Percentiles rank a stretch among this genome's conserved stretches.
Conservation (phyloP, 1,140 invertebrate species). For the Caenorhabditis latens region DNA sequence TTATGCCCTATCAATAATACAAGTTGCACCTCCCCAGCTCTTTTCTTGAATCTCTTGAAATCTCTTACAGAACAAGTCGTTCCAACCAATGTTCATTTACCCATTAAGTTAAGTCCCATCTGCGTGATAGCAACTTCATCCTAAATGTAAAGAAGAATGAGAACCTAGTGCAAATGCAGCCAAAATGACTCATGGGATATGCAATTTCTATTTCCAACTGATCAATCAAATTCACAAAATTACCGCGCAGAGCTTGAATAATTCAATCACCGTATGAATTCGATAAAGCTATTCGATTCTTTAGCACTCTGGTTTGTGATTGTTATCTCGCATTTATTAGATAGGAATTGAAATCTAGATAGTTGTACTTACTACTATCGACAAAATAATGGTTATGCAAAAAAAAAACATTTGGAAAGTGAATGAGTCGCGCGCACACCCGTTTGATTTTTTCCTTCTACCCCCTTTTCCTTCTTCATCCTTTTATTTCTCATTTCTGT, state of each 20-base stretch:
- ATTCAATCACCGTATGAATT: background rate
- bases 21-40: too few relatives aligned
- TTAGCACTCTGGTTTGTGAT: background rate
- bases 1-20: too few relatives aligned
- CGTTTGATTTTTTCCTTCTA: background rate
- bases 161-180: background rate
- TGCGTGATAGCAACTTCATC: constrained; percentile 12
- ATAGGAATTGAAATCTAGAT: background rate
- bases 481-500: constrained; percentile 34
- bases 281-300: background rate
- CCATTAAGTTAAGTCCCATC: background rate
- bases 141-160: constrained; percentile 16
- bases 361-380: background rate
- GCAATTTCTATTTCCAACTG: background rate
- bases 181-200: background rate
- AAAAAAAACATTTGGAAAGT: background rate
- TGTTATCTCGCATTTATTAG: constrained; percentile 22
- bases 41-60: too few relatives aligned
- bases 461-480: too few relatives aligned
- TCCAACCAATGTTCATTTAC: background rate
- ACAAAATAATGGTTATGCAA: background rate
- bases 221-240: background rate
- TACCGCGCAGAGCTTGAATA: background rate
- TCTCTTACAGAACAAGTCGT: too few relatives aligned
- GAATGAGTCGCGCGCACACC: background rate